phyloP scores from a whole-genome alignment of 2,888 invertebrate species.

The Ptychoptera albimana region DNA sequence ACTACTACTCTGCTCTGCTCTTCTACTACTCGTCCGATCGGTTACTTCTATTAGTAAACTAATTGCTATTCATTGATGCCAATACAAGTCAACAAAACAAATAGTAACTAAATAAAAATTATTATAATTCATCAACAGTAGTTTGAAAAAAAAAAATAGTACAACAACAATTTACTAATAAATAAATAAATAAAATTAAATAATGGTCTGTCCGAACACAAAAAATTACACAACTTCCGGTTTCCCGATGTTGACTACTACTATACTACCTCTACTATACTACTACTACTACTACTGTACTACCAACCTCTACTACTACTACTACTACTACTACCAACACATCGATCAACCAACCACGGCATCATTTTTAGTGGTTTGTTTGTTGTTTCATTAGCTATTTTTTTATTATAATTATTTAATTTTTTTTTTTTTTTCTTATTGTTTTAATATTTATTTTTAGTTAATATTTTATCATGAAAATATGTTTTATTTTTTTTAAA shows the following conservation, averaged over 20 bases:
- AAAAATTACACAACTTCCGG: background rate
- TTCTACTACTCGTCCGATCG: too few relatives aligned
- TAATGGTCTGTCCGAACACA: too few relatives aligned
- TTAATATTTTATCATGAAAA: too few relatives aligned
- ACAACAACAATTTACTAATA: too few relatives aligned
- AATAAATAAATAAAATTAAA: too few relatives aligned
- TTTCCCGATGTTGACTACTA: conserved; percentile 1
- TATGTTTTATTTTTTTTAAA: conserved; percentile 1
- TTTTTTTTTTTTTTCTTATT: conserved; percentile 5
- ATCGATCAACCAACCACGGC: conserved; percentile 15
- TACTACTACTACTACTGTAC: conserved; percentile 8
- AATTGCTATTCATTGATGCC: too few relatives aligned
- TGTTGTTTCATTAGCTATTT: conserved; percentile 14
- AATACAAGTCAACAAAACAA: too few relatives aligned
- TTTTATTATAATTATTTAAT: conserved; percentile 6
- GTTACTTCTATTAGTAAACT: too few relatives aligned
- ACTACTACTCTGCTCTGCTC: too few relatives aligned
- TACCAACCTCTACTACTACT: conserved; percentile 9
- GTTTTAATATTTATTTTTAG: background rate
- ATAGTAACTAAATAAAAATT: too few relatives aligned
- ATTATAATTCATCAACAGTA: too few relatives aligned
- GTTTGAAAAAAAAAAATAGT: too few relatives aligned
- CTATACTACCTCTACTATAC: conserved; percentile 1
- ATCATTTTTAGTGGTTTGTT: conserved; percentile 16
- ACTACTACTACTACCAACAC: conserved; percentile 10